Base-by-base conservation (phyloP, 2,113 vertebrate species). In the Cyprinus carpio region DNA sequence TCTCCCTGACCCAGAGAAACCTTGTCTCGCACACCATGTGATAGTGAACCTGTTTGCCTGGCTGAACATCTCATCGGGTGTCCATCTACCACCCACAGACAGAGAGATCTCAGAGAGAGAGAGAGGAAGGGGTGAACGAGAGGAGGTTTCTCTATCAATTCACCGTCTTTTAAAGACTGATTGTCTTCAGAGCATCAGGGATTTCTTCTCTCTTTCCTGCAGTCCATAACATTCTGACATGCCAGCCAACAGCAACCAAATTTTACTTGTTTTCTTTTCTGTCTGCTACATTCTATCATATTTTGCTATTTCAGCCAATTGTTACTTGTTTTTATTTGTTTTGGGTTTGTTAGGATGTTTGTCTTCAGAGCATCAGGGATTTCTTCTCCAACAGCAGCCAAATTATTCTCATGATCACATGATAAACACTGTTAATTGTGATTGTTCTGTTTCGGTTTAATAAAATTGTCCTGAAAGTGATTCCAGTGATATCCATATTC, bases 141-240 rank as follows among this genome's bases (percentile, higher is more conserved):
- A 23, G 65, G 40, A 56, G 58, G 37, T 85, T 82, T 72, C 69
- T 5, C 10, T 18, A 72, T 76, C 71, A 62, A 74, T 83, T 79
- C 67, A 80, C 20, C 81, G 46, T 60, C 84, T 85, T 89, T 85
- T 87, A 75, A 83, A 80, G 82, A 6, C 37, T 88, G 87, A 89
- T 89, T 85, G 85, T 75, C 75, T 49, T 71, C 31, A 75, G 83
- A 51, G 75, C 58, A 16, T 65, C 79, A 78, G 83, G 25, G 83
- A 11, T 46, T 46, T 46, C 43, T 12, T 49, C 46, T 49, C 46
- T 13, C 4, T 2, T 49, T 49, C 46, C 46, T 49, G 46, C 46
- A 13, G 46, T 49, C 46, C 12, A 12, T 49, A 49, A 49, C 46
- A 13, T 13, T 49, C 12, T 49, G 46, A 49, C 46, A 49, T 49